These are phyloP conservation scores for Euplexia lucipara DNA, from an alignment of 2,888 invertebrate genomes.

Conservation along the genomic window DNA sequence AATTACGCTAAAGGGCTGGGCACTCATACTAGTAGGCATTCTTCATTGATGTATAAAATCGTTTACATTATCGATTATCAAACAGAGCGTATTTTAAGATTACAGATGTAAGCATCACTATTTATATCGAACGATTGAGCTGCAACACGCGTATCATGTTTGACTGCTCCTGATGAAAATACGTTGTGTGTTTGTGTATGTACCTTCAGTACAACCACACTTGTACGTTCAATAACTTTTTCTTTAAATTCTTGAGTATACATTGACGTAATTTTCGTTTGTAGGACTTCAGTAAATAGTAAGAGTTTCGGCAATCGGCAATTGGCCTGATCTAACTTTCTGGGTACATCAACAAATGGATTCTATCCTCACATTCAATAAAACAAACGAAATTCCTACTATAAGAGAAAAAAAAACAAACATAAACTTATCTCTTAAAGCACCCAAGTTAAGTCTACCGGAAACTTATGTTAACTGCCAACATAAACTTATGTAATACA, in stretches of 20 bases:
- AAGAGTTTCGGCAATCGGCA: slow-evolving; percentile 22
- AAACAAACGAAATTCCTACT: slow-evolving; percentile 19
- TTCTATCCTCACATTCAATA: slow-evolving; percentile 21
- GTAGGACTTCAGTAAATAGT: slow-evolving; percentile 20
- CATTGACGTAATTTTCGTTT: slow-evolving; percentile 28
- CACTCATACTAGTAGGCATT: slow-evolving; percentile 64
- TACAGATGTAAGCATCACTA: slow-evolving; percentile 73
- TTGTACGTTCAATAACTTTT: slow-evolving; percentile 45
- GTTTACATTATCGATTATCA: slow-evolving; percentile 80
- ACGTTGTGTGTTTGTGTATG: slow-evolving; percentile 53
- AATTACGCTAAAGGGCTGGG: slow-evolving; percentile 72
- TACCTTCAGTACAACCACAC: slow-evolving; percentile 35
- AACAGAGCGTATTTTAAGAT: slow-evolving; percentile 74
- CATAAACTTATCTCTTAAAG: slow-evolving; percentile 49
- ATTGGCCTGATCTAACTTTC: slow-evolving; percentile 15
- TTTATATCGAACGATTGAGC: slow-evolving; percentile 74
- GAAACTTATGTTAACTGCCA: slow-evolving; percentile 55
- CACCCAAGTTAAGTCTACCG: slow-evolving; percentile 48
- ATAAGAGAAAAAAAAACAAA: slow-evolving; percentile 48
- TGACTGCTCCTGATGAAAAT: slow-evolving; percentile 70
- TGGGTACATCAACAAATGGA: slow-evolving; percentile 17
- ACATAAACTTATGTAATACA: slow-evolving; percentile 46
- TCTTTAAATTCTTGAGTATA: slow-evolving; percentile 37
- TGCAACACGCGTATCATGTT: slow-evolving; percentile 71
- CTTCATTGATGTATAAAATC: slow-evolving; percentile 76